Evolutionary conservation across 1,140 invertebrate species (phyloP).

Genomic region (Drosophila tani): DNA sequence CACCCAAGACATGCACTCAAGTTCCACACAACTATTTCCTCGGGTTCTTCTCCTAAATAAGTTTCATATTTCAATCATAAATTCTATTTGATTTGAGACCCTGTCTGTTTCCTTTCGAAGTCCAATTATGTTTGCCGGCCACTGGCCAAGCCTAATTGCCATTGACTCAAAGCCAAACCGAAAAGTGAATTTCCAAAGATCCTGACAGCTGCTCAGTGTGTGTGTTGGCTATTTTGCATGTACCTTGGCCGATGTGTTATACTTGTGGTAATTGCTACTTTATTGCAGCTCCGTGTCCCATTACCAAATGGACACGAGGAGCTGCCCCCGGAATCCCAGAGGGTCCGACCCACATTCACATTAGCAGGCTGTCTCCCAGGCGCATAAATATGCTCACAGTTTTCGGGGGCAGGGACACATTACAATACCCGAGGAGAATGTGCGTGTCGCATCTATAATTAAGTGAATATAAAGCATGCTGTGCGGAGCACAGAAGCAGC

Average conservation of each 20-base stretch:
- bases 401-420: slow-evolving; percentile 16
- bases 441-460: slow-evolving; percentile 82
- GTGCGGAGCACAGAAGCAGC: slow-evolving; percentile 6
- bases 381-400: slow-evolving; percentile 37
- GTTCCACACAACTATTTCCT: too few relatives aligned
- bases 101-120: too few relatives aligned
- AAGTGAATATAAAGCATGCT: slow-evolving; percentile 69
- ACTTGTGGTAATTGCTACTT: slow-evolving; percentile 68
- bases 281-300: slow-evolving; percentile 52
- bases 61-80: not conserved
- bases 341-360: not conserved
- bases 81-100: not conserved
- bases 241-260: slow-evolving; percentile 40
- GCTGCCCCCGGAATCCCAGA: slow-evolving; percentile 19
- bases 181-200: not conserved
- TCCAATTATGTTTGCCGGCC: slow-evolving; percentile 5
- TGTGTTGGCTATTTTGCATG: slow-evolving; percentile 14
- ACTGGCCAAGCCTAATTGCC: slow-evolving; percentile 7
- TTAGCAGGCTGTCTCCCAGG: not conserved
- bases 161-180: not conserved
- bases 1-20: too few relatives aligned
- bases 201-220: not conserved
- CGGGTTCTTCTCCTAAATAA: too few relatives aligned
- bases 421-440: slow-evolving; percentile 32
- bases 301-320: slow-evolving; percentile 44